phyloP scores from a whole-genome alignment of 2,888 invertebrate species.

The Drosophila macrothrix region DNA sequence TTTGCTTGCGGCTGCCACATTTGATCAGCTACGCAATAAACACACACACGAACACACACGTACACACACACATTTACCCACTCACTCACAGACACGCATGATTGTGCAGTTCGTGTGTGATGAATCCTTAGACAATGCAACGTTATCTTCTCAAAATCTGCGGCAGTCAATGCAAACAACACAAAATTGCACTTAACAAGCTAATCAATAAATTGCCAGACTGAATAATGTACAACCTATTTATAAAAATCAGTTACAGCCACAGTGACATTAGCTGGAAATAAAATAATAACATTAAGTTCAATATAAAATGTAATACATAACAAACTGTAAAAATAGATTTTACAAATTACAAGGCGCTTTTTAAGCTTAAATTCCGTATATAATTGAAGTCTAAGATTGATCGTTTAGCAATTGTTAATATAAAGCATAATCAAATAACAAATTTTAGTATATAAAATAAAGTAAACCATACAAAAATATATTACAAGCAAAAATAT shows the following conservation, averaged over 20 bases:
- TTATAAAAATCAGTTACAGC: neutral
- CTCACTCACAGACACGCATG: neutral
- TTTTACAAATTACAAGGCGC: neutral
- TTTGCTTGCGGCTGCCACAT: constrained; percentile 36
- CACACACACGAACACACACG: constrained; percentile 1
- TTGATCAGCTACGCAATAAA: constrained; percentile 39
- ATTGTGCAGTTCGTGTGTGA: neutral
- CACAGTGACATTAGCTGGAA: neutral
- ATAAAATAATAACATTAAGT: neutral
- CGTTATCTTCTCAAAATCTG: constrained; percentile 25
- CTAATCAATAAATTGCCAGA: constrained; percentile 35
- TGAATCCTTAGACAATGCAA: constrained; percentile 6
- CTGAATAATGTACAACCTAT: neutral
- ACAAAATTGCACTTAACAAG: constrained; percentile 37
- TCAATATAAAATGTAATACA: neutral
- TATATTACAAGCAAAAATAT: neutral
- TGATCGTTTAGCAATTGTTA: neutral
- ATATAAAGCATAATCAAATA: neutral
- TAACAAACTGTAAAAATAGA: neutral
- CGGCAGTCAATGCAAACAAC: constrained; percentile 24
- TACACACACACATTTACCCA: neutral
- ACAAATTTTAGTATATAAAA: neutral
- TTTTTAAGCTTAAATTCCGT: neutral
- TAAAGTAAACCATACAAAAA: neutral
- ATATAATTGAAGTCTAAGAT: neutral